Base-by-base conservation (phyloP, 2,113 vertebrate genomes). In the Takifugu bimaculatus region DNA sequence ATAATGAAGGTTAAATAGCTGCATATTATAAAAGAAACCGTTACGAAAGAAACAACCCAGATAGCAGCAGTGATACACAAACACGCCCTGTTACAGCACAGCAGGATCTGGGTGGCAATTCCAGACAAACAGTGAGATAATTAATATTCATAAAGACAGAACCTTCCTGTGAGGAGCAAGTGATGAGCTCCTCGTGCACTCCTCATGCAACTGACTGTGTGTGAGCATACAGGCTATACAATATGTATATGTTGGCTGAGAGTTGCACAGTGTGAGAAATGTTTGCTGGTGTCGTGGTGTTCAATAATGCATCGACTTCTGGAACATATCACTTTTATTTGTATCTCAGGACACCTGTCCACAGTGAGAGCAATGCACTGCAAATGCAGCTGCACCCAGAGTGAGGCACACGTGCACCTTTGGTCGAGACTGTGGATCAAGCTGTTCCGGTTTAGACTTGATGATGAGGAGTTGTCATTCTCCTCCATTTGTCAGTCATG, bases 111-210 rank as follows among this genome's bases (percentile, higher is more conserved):
- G 69, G 76, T 75, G 76, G 72, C 76, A 80, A 67, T 80, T 78
- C 63, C 73, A 58, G 65, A 69, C 35, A 69, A 70, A 63, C 13
- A 43, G 66, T 74, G 71, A 63, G 78, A 67, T 85, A 75, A 84
- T 85, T 83, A 80, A 73, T 57, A 81, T 83, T 85, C 78, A 79
- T 74, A 76, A 84, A 81, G 53, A 72, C 68, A 70, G 65, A 71
- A 45, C 50, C 76, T 59, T 50, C 57, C 57, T 50, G 59, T 35
- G 32, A 10, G 44, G n/a, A 53, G 14, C 20, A 20, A 51, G 47
- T 61, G 55, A 68, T 59, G 35, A 39, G 3, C 35, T 39, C 35
- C 35, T 39, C 35, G 4, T 39, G 35, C 32, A 1, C 32, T 4
- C 9, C 32, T 6, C 32, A 35, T 35, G 32, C 32, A 7, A 1